phyloP scores from a whole-genome alignment of 2,888 invertebrate species.

The Cerceris ruficornis region DNA sequence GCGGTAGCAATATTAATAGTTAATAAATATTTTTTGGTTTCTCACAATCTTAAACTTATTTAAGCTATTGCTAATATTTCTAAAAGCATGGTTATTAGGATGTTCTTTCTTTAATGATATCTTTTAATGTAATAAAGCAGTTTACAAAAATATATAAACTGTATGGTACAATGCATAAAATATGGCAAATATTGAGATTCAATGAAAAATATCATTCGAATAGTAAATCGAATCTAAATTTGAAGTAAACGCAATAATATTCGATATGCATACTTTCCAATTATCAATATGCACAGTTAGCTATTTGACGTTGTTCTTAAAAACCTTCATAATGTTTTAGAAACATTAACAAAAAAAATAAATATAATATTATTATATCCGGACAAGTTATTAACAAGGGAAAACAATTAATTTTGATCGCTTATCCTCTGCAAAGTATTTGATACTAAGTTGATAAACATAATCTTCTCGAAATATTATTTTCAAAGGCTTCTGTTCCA shows the following conservation, averaged over 20 bases:
- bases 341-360: conserved; percentile 19
- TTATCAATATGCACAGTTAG: conserved; percentile 15
- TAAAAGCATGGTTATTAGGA: conserved; percentile 15
- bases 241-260: background rate
- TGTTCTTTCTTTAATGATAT: conserved; percentile 4
- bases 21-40: conserved; percentile 19
- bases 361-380: conserved; percentile 5
- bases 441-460: conserved; percentile 47
- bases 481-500: conserved; percentile 58
- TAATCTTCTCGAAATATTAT: conserved; percentile 54
- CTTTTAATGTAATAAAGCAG: background rate
- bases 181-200: too few species aligned
- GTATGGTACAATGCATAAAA: background rate
- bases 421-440: conserved; percentile 27
- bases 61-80: conserved; percentile 37
- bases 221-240: background rate
- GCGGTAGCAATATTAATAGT: background rate
- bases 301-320: conserved; percentile 12
- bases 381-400: conserved; percentile 21
- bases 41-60: conserved; percentile 12
- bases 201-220: too few species aligned
- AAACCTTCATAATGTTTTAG: background rate
- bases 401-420: conserved; percentile 37
- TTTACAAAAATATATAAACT: conserved; percentile 1
- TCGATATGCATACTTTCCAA: conserved; percentile 1